These are phyloP conservation scores for Fopius arisanus DNA, from an alignment of 1,140 invertebrate genomes.

Conservation along the genomic window DNA sequence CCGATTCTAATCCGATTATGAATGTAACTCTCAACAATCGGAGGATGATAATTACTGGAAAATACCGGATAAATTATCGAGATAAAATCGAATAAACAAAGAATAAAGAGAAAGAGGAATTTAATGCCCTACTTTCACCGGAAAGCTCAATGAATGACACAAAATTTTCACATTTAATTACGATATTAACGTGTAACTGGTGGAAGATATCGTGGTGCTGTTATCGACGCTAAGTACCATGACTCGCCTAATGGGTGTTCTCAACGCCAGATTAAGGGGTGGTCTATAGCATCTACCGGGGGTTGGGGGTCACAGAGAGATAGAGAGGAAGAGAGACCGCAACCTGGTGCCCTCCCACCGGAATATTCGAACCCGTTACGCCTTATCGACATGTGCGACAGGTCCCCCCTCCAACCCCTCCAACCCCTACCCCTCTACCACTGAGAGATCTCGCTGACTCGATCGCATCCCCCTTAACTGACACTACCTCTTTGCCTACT, in stretches of 20 bases:
- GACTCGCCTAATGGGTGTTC: conserved; percentile 39
- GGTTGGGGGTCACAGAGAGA: conserved; percentile 2
- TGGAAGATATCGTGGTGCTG: conserved; percentile 26
- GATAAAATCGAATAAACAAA: too few species aligned
- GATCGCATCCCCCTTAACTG: conserved; percentile 1
- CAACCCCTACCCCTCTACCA: not conserved
- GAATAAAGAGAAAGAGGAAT: too few species aligned
- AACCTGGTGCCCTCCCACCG: not conserved
- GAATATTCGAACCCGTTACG: conserved; percentile 28
- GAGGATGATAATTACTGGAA: not conserved
- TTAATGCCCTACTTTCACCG: too few species aligned
- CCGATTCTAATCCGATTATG: not conserved
- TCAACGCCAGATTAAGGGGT: conserved; percentile 36
- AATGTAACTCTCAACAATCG: not conserved
- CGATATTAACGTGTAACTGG: conserved; percentile 32
- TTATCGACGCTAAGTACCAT: conserved; percentile 41
- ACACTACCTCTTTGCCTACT: not conserved
- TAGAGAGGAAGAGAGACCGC: not conserved
- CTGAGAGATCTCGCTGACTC: not conserved
- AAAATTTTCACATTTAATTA: conserved; percentile 32
- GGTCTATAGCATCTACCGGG: not conserved
- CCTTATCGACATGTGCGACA: conserved; percentile 39
- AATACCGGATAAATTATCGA: too few species aligned
- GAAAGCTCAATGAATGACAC: not conserved
- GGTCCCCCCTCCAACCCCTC: not conserved